phyloP scores from a whole-genome alignment of 2,797 vertebrate genomes.

The Decapterus maruadsi region DNA sequence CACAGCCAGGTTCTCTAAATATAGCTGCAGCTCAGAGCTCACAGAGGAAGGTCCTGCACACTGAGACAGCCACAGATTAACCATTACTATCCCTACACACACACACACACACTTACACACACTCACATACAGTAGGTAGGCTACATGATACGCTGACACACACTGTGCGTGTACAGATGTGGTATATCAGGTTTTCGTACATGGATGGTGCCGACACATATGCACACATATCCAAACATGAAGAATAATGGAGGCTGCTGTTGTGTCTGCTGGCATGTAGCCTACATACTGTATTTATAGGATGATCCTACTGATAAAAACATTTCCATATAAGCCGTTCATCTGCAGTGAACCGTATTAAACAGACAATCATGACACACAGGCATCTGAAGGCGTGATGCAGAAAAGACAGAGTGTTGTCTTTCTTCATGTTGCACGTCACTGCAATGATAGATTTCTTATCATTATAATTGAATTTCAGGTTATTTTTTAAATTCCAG shows the following conservation, averaged over 20 bases:
- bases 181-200: not conserved
- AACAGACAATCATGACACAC: not conserved
- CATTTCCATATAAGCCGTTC: not conserved
- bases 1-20: conserved; percentile 60
- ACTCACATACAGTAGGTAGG: no score
- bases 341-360: not conserved
- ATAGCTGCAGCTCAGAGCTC: conserved; percentile 69
- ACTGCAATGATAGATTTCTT: no score
- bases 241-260: not conserved
- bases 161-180: not conserved
- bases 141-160: not conserved
- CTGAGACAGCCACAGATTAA: conserved; percentile 53
- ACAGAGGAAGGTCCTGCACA: conserved; percentile 50
- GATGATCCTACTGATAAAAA: not conserved
- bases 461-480: no score
- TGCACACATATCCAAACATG: not conserved
- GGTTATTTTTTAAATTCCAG: no score
- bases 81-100: conserved; percentile 30
- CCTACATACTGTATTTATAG: not conserved
- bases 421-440: no score
- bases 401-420: no score
- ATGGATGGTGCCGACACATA: not conserved
- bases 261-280: not conserved
- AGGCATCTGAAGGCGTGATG: no score
- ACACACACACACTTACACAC: not conserved